Conservation (phyloP, 2,113 vertebrate genomes). For the Centropus bengalensis region DNA sequence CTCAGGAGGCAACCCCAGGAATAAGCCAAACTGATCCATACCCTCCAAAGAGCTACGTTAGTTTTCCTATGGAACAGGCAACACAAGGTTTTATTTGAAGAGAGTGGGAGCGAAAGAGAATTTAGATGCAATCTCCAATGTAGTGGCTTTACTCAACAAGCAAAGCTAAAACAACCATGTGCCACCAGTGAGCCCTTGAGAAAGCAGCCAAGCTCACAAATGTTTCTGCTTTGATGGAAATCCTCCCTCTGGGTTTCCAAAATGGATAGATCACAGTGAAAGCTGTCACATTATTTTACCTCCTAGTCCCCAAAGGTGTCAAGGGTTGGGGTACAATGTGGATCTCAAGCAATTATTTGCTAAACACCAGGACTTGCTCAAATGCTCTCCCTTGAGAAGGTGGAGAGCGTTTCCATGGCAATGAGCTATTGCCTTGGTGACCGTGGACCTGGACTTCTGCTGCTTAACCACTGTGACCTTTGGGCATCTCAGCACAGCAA, state of each 20-base stretch:
- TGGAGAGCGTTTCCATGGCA: conserved; percentile 41
- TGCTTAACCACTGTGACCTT: background rate
- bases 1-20: background rate
- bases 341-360: background rate
- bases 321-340: background rate
- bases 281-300: background rate
- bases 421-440: conserved; percentile 58
- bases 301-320: background rate
- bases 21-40: background rate
- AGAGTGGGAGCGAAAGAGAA: background rate
- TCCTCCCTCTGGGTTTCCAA: background rate
- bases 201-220: background rate
- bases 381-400: background rate
- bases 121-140: background rate
- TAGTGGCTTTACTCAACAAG: background rate
- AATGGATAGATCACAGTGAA: fast-evolving
- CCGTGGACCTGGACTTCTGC: background rate
- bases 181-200: background rate
- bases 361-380: background rate
- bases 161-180: background rate
- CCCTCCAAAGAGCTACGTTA: background rate
- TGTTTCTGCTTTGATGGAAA: background rate
- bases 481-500: background rate
- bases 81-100: background rate
- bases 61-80: background rate